Evolutionary conservation across 2,113 vertebrate genomes (phyloP).

Genomic region (Campylomormyrus tamandua): DNA sequence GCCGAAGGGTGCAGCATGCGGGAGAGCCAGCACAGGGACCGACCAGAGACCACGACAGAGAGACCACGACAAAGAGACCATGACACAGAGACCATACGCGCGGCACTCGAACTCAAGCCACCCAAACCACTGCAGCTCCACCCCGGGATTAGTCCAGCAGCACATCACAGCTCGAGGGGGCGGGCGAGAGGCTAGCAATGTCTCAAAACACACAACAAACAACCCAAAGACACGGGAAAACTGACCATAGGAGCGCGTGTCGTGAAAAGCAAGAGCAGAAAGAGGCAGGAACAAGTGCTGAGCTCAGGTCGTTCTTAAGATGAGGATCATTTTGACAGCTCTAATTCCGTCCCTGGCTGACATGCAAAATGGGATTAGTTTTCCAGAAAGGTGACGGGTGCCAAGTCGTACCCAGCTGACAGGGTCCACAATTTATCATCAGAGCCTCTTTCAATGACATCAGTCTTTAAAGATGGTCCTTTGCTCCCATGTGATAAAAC

Average conservation of each 20-base stretch:
- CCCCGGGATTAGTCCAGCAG: background rate
- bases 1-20: background rate
- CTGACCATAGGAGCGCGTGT: conserved; percentile 66
- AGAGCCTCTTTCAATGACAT: background rate
- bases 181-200: background rate
- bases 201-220: conserved; percentile 25
- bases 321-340: conserved; percentile 53
- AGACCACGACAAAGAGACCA: background rate
- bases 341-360: conserved; percentile 74
- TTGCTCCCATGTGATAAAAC: background rate
- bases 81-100: background rate
- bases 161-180: background rate
- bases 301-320: conserved; percentile 57
- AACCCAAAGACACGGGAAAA: conserved; percentile 37
- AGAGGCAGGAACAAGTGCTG: conserved; percentile 49
- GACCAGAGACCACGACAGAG: background rate
- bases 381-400: conserved; percentile 47
- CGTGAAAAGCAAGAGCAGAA: conserved; percentile 39
- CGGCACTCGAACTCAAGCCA: background rate
- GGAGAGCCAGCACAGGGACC: background rate
- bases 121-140: background rate
- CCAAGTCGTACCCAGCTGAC: conserved; percentile 41
- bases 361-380: conserved; percentile 55
- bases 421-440: background rate
- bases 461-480: background rate